A percentile compares a stretch with the other conserved stretches of the same genome.
Conservation (phyloP, 2,797 vertebrate genomes). For the Microctenopoma steveboyesi region DNA sequence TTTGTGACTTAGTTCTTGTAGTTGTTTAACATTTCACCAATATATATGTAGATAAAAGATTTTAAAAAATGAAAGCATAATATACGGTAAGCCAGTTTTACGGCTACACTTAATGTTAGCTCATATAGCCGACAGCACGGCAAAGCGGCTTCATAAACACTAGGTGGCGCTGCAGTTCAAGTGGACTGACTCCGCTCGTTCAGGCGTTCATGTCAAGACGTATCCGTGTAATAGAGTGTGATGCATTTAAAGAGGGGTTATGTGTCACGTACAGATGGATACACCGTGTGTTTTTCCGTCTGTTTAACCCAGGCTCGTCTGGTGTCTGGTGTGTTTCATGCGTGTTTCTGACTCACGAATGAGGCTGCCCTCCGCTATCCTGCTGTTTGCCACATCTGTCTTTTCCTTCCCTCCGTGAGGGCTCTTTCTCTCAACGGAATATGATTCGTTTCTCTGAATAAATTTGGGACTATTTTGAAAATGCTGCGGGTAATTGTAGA, state of each 20-base stretch:
- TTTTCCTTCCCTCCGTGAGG: constrained; percentile 36
- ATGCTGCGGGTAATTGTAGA: constrained; percentile 95
- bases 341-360: constrained; percentile 42
- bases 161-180: constrained; percentile 8
- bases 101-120: neutral
- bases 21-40: neutral
- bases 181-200: neutral
- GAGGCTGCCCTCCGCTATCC: constrained; percentile 8
- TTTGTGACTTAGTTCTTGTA: neutral
- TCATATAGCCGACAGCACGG: no score
- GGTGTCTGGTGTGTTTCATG: constrained; percentile 2
- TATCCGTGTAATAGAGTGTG: neutral
- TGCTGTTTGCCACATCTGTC: constrained; percentile 27
- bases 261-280: no score
- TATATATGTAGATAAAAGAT: no score
- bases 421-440: constrained; percentile 1
- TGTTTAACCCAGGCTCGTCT: neutral
- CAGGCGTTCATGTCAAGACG: neutral
- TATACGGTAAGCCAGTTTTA: neutral
- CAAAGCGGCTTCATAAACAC: neutral
- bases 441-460: constrained; percentile 36
- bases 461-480: constrained; percentile 39
- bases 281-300: neutral
- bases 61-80: neutral
- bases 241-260: neutral